These are phyloP conservation scores for Vanessa cardui DNA, from an alignment of 2,888 invertebrate genomes.

Conservation along the genomic window DNA sequence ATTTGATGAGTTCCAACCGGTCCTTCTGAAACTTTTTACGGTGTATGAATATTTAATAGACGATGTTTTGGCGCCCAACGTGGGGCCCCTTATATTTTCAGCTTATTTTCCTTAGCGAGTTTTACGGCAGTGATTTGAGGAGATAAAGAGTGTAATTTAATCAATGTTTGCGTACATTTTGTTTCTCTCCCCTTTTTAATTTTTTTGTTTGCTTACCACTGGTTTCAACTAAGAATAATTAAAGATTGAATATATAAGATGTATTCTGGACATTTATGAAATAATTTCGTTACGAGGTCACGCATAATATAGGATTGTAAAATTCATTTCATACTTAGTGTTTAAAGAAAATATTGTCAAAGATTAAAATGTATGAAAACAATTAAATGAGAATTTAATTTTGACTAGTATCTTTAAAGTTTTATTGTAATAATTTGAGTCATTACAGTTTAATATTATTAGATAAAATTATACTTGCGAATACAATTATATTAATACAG, in stretches of 20 bases:
- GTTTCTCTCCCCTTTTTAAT: slow-evolving; percentile 36
- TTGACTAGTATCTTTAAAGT: too few species aligned
- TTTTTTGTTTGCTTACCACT: slow-evolving; percentile 21
- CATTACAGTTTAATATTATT: too few species aligned
- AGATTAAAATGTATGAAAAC: too few species aligned
- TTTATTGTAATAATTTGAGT: too few species aligned
- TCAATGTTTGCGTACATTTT: slow-evolving; percentile 47
- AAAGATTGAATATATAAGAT: neutral
- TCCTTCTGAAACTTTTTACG: slow-evolving; percentile 61
- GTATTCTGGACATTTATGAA: neutral
- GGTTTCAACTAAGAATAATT: slow-evolving; percentile 16
- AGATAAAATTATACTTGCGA: too few species aligned
- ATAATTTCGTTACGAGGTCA: too few species aligned
- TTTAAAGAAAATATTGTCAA: too few species aligned
- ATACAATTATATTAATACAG: too few species aligned
- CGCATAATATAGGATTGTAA: neutral
- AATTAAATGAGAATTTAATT: too few species aligned
- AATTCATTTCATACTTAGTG: neutral
- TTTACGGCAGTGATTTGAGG: slow-evolving; percentile 53
- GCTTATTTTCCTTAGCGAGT: slow-evolving; percentile 50
- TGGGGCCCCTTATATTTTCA: slow-evolving; percentile 52
- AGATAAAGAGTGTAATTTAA: slow-evolving; percentile 55
- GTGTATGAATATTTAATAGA: slow-evolving; percentile 69
- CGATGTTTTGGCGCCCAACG: slow-evolving; percentile 64
- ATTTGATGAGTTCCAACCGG: slow-evolving; percentile 65